These are phyloP conservation scores for Bhutanitis thaidina DNA, from an alignment of 2,888 invertebrate genomes.

Conservation along the genomic window DNA sequence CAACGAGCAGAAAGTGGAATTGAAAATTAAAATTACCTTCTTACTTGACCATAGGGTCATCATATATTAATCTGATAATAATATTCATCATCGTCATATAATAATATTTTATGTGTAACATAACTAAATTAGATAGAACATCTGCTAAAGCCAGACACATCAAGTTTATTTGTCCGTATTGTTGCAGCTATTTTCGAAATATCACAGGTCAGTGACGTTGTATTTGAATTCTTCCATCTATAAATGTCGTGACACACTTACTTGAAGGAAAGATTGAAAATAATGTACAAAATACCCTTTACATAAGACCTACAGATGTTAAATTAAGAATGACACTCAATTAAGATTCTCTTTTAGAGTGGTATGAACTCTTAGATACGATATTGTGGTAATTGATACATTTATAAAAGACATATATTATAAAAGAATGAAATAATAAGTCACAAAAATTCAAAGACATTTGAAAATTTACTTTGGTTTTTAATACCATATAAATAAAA, in stretches of 20 bases:
- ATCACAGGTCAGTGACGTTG: slow-evolving; percentile 1
- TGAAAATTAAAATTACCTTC: slow-evolving; percentile 36
- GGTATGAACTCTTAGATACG: neutral
- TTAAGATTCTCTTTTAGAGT: slow-evolving; percentile 20
- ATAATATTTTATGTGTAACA: neutral
- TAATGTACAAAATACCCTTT: slow-evolving; percentile 1
- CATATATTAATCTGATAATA: no score
- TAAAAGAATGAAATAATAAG: no score
- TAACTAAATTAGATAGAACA: neutral
- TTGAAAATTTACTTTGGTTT: neutral
- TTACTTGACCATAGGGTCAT: no score
- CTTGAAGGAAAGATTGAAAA: slow-evolving; percentile 1
- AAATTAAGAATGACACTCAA: slow-evolving; percentile 22
- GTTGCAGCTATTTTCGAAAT: slow-evolving; percentile 2
- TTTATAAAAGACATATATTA: no score
- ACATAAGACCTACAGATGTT: slow-evolving; percentile 17
- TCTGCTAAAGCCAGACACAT: neutral
- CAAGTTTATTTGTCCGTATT: neutral
- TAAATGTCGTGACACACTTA: slow-evolving; percentile 11
- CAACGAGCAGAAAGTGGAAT: slow-evolving; percentile 53
- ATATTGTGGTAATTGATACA: no score
- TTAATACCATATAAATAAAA: neutral
- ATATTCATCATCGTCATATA: no score
- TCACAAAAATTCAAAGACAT: no score
- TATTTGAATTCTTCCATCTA: slow-evolving; percentile 3